These are phyloP conservation scores for Argyresthia albistria DNA, from an alignment of 2,888 invertebrate species.

Conservation along the genomic window DNA sequence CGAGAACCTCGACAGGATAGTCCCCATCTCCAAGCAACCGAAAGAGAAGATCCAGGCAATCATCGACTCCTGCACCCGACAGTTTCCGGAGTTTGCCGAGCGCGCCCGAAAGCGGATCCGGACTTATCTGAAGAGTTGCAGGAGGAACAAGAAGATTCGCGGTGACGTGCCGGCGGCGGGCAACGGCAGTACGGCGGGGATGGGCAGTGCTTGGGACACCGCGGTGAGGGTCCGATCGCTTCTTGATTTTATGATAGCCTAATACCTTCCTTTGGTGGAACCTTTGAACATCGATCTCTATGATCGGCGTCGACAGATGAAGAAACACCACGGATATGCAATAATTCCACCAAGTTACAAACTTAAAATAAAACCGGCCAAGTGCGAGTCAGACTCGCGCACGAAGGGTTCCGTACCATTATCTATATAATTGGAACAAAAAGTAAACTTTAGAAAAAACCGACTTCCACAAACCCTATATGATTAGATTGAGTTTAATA, in stretches of 20 bases:
- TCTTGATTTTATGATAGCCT: slow-evolving; percentile 14
- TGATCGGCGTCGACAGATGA: no score
- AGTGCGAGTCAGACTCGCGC: no score
- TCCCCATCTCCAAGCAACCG: slow-evolving; percentile 97
- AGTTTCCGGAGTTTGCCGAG: slow-evolving; percentile 97
- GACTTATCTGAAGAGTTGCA: slow-evolving; percentile 95
- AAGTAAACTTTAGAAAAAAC: no score
- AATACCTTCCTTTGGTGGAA: no score
- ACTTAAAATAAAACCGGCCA: no score
- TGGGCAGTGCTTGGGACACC: slow-evolving; percentile 85
- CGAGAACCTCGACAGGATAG: slow-evolving; percentile 96
- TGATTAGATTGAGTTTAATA: no score
- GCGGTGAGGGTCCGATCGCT: slow-evolving; percentile 77
- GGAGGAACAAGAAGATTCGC: slow-evolving; percentile 93
- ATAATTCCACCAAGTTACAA: no score
- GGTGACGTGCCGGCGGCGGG: slow-evolving; percentile 74
- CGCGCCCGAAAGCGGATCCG: slow-evolving; percentile 94
- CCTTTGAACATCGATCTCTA: no score
- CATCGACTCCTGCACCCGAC: slow-evolving; percentile 96
- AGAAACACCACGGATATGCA: no score
- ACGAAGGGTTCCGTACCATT: no score
- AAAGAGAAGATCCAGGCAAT: slow-evolving; percentile 98
- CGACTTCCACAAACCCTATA: no score
- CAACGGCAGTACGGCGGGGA: slow-evolving; percentile 47
- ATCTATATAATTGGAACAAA: no score